These are phyloP conservation scores for Phycodurus eques DNA, from an alignment of 2,113 vertebrate genomes.

Conservation along the genomic window DNA sequence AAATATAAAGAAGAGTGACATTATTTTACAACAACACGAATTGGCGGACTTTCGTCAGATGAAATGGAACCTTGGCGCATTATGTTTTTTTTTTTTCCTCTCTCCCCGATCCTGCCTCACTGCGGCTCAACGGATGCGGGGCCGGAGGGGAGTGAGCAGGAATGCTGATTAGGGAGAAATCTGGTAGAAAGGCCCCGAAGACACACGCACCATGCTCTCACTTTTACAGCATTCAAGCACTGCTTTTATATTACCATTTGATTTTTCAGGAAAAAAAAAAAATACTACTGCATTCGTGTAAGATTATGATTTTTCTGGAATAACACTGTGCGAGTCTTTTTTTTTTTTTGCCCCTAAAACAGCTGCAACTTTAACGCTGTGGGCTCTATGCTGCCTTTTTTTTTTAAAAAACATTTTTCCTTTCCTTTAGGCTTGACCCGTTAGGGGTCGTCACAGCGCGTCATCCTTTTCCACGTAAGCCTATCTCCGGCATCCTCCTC, in stretches of 20 bases:
- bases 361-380: background rate
- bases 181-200: conserved; percentile 25
- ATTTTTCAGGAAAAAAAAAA: too few relatives aligned
- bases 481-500: too few relatives aligned
- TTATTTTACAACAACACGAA: background rate
- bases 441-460: too few relatives aligned
- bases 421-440: too few relatives aligned
- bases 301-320: too few relatives aligned
- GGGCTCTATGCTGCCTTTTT: too few relatives aligned
- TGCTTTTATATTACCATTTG: background rate
- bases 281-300: too few relatives aligned
- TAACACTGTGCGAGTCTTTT: background rate
- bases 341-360: conserved; percentile 2
- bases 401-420: too few relatives aligned
- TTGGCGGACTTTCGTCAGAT: too few relatives aligned
- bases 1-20: background rate
- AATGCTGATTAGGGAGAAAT: conserved; percentile 61
- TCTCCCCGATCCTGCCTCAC: conserved; percentile 16
- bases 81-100: background rate
- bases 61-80: too few relatives aligned
- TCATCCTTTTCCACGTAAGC: too few relatives aligned
- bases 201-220: conserved; percentile 18
- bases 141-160: conserved; percentile 40
- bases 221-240: conserved; percentile 28
- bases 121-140: conserved; percentile 48